Percentiles rank a stretch among this genome's conserved stretches.
These are phyloP conservation scores for Aquatica leii DNA, from an alignment of 2,888 invertebrate genomes.

Conservation along the genomic window DNA sequence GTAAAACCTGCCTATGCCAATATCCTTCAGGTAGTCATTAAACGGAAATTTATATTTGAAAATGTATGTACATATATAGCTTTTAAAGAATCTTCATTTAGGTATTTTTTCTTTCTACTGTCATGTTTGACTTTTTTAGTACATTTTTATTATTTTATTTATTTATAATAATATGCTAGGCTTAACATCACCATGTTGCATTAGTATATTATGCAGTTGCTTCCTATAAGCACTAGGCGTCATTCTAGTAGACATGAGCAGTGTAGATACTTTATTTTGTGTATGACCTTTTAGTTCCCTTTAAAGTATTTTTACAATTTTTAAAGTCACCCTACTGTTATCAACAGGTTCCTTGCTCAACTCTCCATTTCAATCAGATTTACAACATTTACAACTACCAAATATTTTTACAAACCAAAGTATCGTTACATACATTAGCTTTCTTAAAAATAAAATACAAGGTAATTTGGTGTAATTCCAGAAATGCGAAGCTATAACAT, in stretches of 20 bases:
- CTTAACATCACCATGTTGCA: not conserved
- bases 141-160: not conserved
- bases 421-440: conserved; percentile 17
- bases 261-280: not conserved
- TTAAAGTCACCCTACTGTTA: not conserved
- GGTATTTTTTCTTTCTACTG: not conserved
- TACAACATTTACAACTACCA: not conserved
- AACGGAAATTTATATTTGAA: conserved; percentile 21
- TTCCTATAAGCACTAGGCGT: not conserved
- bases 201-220: not conserved
- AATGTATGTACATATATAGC: not conserved
- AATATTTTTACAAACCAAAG: not conserved
- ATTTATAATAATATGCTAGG: not conserved
- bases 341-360: not conserved
- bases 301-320: not conserved
- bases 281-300: not conserved
- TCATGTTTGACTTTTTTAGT: not conserved
- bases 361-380: not conserved
- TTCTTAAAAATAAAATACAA: conserved; percentile 26
- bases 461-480: conserved; percentile 23
- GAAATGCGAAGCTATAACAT: conserved; percentile 23
- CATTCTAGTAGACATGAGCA: not conserved
- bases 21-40: conserved; percentile 23
- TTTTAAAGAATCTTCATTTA: not conserved
- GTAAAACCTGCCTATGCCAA: conserved; percentile 27